Base-by-base conservation (phyloP, 2,888 invertebrate species). In the Leptinotarsa tumamoca region DNA sequence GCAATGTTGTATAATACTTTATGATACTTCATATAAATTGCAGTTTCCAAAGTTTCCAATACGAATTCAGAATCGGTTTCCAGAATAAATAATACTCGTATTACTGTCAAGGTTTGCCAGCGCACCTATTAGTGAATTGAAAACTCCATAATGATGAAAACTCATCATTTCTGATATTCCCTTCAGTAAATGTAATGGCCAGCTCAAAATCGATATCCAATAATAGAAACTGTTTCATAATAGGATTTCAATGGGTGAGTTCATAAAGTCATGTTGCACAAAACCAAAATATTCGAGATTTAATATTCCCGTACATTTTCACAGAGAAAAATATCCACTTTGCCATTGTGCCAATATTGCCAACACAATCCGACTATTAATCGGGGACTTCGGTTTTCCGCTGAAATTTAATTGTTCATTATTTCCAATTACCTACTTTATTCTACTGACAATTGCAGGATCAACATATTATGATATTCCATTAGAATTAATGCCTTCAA, bases 401-500 rank as follows among this genome's bases (percentile, higher is more conserved):
- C 27, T 33, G 63, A n/a, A 63, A 56, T 68, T 33, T 73, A 27
- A 73, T 68, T 73, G 73, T 68, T 68, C 67, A 72, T 72, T 73
- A 73, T 73, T 69, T 69, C 67, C 63, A 63, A 70, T 70, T 51
- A 63, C 43, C 58, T 58, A 67, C 58, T 67, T 67, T 49, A 51
- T 67, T 27, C 71, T 52, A 67, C 56, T 74, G 56, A 73, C 73
- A 68, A 73, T 67, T 27, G 70, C 67, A 54, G 49, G n/a, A 21
- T 70, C 67, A 33, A 67, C 67, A 43, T 72, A 63, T 63, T 68
- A 63, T 33, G 63, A 66, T 56, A 67, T 74, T 74, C 70, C 69
- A 74, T 74, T 71, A 70, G 58, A 71, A 58, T 67, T 74, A 74
- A 74, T 74, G 58, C 71, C n/a, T 15, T 33, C 18, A 15, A n/a